Conservation (phyloP, 1,140 invertebrate species). For the Bombus waltoni region DNA sequence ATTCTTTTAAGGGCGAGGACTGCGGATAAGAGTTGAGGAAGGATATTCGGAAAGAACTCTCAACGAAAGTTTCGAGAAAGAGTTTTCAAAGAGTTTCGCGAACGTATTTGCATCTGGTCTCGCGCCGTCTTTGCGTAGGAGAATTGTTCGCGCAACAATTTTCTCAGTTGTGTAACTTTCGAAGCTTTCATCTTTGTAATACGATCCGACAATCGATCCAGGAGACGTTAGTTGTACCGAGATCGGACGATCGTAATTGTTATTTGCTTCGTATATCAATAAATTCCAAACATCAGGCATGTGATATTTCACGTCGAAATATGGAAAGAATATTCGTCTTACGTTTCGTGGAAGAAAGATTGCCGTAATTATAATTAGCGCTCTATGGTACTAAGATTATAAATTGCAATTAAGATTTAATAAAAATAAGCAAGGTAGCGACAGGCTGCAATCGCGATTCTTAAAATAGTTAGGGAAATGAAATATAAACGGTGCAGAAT, state of each 20-base stretch:
- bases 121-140: neutral
- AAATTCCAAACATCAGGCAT: too few species aligned
- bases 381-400: neutral
- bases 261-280: too few species aligned
- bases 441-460: neutral
- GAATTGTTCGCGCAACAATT: too few species aligned
- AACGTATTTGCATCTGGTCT: neutral
- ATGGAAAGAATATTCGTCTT: too few species aligned
- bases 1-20: neutral
- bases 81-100: neutral
- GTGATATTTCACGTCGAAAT: too few species aligned
- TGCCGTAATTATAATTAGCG: neutral
- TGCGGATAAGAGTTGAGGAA: neutral
- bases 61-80: neutral
- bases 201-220: too few species aligned
- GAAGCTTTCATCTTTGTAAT: too few species aligned
- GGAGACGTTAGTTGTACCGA: too few species aligned
- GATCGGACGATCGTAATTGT: too few species aligned
- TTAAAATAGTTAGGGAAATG: neutral
- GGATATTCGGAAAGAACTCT: neutral
- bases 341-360: too few species aligned
- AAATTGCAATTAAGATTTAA: neutral
- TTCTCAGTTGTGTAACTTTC: too few species aligned
- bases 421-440: neutral
- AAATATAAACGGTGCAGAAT: neutral